These are phyloP conservation scores for Rhyzopertha dominica DNA, from an alignment of 1,140 invertebrate genomes.

Conservation along the genomic window DNA sequence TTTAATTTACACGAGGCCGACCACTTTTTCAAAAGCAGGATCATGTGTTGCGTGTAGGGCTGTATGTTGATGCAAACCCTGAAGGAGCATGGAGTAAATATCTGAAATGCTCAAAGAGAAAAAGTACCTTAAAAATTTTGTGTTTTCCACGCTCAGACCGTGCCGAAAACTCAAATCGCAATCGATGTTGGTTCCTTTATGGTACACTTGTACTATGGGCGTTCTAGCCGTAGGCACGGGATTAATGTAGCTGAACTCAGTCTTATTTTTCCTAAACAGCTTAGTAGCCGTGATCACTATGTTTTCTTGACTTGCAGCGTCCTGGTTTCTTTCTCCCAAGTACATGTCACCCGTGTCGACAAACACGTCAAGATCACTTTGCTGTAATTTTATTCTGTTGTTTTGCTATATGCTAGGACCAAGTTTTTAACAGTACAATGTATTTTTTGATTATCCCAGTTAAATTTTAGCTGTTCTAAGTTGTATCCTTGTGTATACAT, in stretches of 20 bases:
- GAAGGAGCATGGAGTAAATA: too few relatives aligned
- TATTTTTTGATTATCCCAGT: too few relatives aligned
- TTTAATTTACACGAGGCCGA: conserved; percentile 38
- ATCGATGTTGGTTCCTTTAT: conserved; percentile 45
- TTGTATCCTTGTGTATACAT: too few relatives aligned
- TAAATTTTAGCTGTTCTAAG: too few relatives aligned
- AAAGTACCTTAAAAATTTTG: conserved; percentile 47
- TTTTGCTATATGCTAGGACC: too few relatives aligned
- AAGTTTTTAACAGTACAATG: too few relatives aligned
- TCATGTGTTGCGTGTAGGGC: conserved; percentile 39
- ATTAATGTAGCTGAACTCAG: conserved; percentile 35
- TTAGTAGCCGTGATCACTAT: conserved; percentile 29
- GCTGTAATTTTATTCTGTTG: too few relatives aligned
- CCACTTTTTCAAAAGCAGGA: conserved; percentile 52
- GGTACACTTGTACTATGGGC: conserved; percentile 53
- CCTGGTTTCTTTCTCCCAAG: conserved; percentile 32
- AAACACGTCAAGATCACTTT: conserved; percentile 51
- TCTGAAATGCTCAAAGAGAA: too few relatives aligned
- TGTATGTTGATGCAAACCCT: conserved; percentile 44
- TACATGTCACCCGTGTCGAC: conserved; percentile 47
- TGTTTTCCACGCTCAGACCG: conserved; percentile 53
- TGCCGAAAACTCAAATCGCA: conserved; percentile 56
- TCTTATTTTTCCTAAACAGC: conserved; percentile 23
- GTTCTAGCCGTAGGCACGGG: conserved; percentile 47
- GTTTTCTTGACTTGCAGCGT: conserved; percentile 30